Conservation (phyloP, 1,140 invertebrate genomes). For the Procambarus clarkii region DNA sequence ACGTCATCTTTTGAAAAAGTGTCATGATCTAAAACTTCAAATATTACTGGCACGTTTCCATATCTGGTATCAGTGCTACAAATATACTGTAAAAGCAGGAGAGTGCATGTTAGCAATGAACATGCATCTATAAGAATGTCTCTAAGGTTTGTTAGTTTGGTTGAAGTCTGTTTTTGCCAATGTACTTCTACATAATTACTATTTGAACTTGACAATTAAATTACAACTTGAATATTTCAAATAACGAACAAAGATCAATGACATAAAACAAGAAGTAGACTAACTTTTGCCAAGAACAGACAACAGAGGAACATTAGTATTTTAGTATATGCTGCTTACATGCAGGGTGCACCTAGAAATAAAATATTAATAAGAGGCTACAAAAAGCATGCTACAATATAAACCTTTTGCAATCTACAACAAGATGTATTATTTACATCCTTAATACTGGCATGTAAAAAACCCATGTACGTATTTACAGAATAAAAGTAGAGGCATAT, state of each 20-base stretch:
- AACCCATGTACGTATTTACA: too few species aligned
- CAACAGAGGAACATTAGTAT: too few species aligned
- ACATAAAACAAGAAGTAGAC: too few species aligned
- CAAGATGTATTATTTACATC: neutral
- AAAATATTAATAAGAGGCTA: neutral
- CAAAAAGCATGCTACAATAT: neutral
- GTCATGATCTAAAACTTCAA: conserved; percentile 57
- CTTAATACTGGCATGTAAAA: too few species aligned
- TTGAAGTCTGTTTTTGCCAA: too few species aligned
- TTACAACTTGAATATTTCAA: too few species aligned
- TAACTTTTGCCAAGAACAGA: too few species aligned
- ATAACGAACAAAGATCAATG: too few species aligned
- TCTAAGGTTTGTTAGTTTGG: neutral
- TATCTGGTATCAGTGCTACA: conserved; percentile 30
- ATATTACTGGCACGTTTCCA: conserved; percentile 25
- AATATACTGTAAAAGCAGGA: conserved; percentile 35
- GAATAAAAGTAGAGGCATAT: too few species aligned
- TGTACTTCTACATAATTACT: too few species aligned
- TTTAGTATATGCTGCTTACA: too few species aligned
- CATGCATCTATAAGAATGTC: neutral
- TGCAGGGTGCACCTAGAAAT: neutral
- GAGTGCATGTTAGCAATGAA: neutral
- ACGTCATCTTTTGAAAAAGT: conserved; percentile 33
- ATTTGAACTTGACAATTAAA: too few species aligned
- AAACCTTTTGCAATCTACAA: neutral